Percentiles rank a stretch among this genome's conserved stretches.
phyloP scores from a whole-genome alignment of 2,888 invertebrate genomes.

The Coremacera marginata region DNA sequence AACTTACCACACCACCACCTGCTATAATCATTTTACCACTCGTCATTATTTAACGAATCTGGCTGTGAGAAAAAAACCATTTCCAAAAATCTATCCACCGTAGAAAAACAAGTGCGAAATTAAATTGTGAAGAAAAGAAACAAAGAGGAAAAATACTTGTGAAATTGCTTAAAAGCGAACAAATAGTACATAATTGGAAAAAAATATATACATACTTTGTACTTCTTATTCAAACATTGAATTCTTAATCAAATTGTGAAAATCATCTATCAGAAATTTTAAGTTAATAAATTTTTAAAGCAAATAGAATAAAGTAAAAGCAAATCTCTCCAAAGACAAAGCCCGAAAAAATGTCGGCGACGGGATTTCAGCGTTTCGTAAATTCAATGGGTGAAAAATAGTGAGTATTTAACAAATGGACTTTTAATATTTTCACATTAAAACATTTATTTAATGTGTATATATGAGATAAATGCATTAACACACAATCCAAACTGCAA shows the following conservation, averaged over 20 bases:
- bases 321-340: slow-evolving; percentile 11
- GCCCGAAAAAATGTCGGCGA: slow-evolving; percentile 27
- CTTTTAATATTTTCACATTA: not conserved
- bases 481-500: too few relatives aligned
- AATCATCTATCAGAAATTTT: slow-evolving; percentile 20
- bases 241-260: slow-evolving; percentile 19
- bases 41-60: not conserved
- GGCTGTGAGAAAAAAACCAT: not conserved
- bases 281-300: slow-evolving; percentile 28
- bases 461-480: too few relatives aligned
- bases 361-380: slow-evolving; percentile 59
- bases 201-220: too few relatives aligned
- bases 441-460: not conserved
- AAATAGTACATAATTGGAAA: not conserved
- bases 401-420: slow-evolving; percentile 57
- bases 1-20: not conserved
- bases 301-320: slow-evolving; percentile 8
- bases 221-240: slow-evolving; percentile 15
- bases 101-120: not conserved
- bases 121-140: not conserved
- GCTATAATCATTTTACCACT: not conserved
- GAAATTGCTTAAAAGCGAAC: slow-evolving; percentile 1
- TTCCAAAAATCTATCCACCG: not conserved
- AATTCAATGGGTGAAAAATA: slow-evolving; percentile 62
- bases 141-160: slow-evolving; percentile 14